phyloP scores from a whole-genome alignment of 2,113 vertebrate genomes.

The Cyprinodon variegatus region DNA sequence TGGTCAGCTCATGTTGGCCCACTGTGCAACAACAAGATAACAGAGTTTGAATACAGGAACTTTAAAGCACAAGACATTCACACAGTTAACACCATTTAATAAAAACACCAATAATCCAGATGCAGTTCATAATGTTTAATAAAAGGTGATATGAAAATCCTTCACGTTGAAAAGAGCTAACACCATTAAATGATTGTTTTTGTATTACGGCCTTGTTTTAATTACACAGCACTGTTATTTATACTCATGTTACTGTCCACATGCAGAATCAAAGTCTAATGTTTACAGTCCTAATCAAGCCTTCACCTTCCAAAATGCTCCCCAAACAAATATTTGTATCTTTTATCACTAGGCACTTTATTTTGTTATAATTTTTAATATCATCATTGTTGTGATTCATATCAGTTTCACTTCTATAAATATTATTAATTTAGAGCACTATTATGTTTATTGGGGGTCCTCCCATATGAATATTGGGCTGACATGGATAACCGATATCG shows the following conservation, averaged over 20 bases:
- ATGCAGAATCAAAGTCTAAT: conserved; percentile 1
- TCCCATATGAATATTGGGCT: too few species aligned
- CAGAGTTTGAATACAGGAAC: not conserved
- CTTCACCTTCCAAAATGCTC: not conserved
- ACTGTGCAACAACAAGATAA: conserved; percentile 75
- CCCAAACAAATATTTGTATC: not conserved
- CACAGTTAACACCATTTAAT: not conserved
- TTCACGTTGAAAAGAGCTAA: not conserved
- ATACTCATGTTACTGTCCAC: not conserved
- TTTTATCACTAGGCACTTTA: not conserved
- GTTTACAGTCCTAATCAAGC: not conserved
- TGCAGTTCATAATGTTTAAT: not conserved
- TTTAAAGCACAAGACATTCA: not conserved
- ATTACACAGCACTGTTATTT: not conserved
- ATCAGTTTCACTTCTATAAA: too few species aligned
- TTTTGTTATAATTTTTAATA: not conserved
- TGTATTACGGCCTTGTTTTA: not conserved
- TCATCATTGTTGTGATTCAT: too few species aligned
- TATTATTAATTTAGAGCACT: too few species aligned
- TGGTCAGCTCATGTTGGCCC: conserved; percentile 96
- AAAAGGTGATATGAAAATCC: not conserved
- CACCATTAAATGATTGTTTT: not conserved
- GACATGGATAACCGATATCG: too few species aligned
- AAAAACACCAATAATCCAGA: not conserved
- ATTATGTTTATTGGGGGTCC: too few species aligned